These are phyloP conservation scores for Chlorodrepanis virens DNA, from an alignment of 2,113 vertebrate species.

Conservation along the genomic window DNA sequence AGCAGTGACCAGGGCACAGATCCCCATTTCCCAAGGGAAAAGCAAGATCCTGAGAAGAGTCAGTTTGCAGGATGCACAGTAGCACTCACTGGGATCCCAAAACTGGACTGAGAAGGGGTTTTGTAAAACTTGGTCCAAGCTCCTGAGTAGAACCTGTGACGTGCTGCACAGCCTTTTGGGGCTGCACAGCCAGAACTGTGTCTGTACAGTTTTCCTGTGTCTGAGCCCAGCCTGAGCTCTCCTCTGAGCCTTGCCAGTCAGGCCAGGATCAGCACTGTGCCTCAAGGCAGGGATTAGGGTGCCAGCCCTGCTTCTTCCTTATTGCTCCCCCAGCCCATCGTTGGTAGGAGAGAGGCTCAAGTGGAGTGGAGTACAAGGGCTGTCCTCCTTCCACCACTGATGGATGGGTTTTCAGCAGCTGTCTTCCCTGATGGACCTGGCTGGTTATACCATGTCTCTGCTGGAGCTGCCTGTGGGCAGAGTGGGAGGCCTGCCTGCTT, in stretches of 20 bases:
- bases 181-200: background rate
- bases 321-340: fast-evolving
- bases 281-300: background rate
- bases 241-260: background rate
- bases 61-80: background rate
- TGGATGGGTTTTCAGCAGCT: background rate
- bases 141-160: background rate
- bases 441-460: fast-evolving
- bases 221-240: background rate
- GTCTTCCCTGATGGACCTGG: background rate
- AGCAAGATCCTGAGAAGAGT: background rate
- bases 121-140: background rate
- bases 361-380: background rate
- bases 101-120: background rate
- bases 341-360: background rate
- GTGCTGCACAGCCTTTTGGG: background rate
- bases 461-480: background rate
- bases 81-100: background rate
- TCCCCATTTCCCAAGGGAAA: background rate
- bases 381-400: background rate
- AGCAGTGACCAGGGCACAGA: background rate
- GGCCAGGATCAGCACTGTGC: fast-evolving
- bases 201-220: background rate
- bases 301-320: background rate
- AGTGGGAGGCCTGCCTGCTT: background rate